Conservation (phyloP, 2,888 invertebrate genomes). For the Leptinotarsa tumamoca region DNA sequence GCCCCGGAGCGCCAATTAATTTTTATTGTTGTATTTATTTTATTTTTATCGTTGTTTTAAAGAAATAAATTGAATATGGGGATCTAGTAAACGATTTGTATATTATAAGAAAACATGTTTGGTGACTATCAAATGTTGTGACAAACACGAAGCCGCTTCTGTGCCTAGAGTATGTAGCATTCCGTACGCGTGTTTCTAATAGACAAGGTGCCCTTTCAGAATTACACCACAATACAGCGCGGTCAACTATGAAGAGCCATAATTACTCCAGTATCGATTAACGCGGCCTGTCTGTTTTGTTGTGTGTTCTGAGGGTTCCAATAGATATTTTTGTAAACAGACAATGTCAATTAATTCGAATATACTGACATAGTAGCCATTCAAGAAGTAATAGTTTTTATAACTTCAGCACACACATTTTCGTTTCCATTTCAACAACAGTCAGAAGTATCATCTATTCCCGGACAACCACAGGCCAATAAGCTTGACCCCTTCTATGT, state of each 20-base stretch:
- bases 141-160: slow-evolving; percentile 32
- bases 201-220: slow-evolving; percentile 52
- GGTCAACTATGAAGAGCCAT: slow-evolving; percentile 60
- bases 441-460: too few relatives aligned
- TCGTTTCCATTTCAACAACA: too few relatives aligned
- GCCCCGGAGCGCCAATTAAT: too few relatives aligned
- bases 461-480: too few relatives aligned
- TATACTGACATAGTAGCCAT: not conserved
- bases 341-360: not conserved
- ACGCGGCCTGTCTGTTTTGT: slow-evolving; percentile 57
- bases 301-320: slow-evolving; percentile 38
- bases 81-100: too few relatives aligned
- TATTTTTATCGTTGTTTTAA: too few relatives aligned
- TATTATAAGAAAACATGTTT: too few relatives aligned
- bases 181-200: slow-evolving; percentile 30
- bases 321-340: slow-evolving; percentile 2
- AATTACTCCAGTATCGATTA: slow-evolving; percentile 64
- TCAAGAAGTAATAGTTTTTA: not conserved
- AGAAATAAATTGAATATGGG: too few relatives aligned
- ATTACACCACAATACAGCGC: slow-evolving; percentile 60
- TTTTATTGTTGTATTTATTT: too few relatives aligned
- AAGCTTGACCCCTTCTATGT: too few relatives aligned
- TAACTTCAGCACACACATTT: not conserved
- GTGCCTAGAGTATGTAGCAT: not conserved
- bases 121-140: not conserved